phyloP scores from a whole-genome alignment of 92 coral and sea anemone genomes.

The Palythoa heliodiscus region DNA sequence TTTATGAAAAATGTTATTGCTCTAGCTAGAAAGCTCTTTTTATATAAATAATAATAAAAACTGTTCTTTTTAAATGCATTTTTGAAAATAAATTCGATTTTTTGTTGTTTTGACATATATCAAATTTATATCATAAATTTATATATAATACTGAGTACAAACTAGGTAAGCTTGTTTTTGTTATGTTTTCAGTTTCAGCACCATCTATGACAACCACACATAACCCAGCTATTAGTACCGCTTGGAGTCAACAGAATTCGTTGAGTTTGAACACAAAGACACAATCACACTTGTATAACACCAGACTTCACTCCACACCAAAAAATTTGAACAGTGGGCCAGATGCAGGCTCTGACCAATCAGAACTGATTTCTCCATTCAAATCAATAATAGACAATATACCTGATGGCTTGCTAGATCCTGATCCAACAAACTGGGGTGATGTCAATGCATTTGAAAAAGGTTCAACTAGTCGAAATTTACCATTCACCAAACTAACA shows the following conservation, averaged over 20 bases:
- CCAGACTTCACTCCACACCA: constrained; percentile 39
- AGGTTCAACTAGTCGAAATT: constrained; percentile 58
- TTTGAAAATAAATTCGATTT: neutral
- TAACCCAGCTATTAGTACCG: neutral
- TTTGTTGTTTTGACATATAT: no score
- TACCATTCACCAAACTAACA: constrained; percentile 66
- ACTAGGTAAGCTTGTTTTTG: neutral
- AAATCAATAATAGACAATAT: constrained; percentile 75
- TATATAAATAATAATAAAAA: no score
- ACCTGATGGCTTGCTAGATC: constrained; percentile 70
- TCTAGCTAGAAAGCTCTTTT: no score
- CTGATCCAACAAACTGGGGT: constrained; percentile 91
- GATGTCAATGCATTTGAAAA: constrained; percentile 85
- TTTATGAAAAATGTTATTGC: no score
- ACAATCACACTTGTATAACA: constrained; percentile 27
- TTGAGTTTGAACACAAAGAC: neutral
- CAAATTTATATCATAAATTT: neutral
- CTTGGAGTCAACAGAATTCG: constrained; percentile 36
- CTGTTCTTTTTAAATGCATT: no score
- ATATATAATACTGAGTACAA: neutral
- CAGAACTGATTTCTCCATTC: constrained; percentile 82
- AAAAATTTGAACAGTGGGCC: constrained; percentile 17
- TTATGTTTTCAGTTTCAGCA: neutral
- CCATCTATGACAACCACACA: neutral
- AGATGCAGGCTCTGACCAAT: constrained; percentile 19